Evolutionary conservation across 2,888 invertebrate genomes (phyloP), one percentile per base, ranked within the genome.

Genomic region (Megastigmus dorsalis): DNA sequence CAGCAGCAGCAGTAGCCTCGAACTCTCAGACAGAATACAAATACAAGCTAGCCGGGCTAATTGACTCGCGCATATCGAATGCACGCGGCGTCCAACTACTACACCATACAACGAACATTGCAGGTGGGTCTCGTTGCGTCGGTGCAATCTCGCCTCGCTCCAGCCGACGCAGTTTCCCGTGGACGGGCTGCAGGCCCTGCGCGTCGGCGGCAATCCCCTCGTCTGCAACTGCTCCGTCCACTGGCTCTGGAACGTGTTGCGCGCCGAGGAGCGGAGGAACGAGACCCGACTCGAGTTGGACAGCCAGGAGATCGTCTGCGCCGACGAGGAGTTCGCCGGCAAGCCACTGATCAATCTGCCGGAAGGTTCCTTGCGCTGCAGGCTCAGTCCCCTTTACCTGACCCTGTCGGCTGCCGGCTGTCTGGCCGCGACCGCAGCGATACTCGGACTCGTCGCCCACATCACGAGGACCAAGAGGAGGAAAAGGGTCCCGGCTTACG

Each of bases 211-310:
- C 33, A 96, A 96, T 89, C 95, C 95, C 0, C 90, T 96, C 77
- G 91, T 92, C 75, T 96, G 96, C 88, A 96, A 96, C 88, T 96
- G 96, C 85, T 95, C 95, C 62, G 89, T 96, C 74, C 90, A 94
- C 76, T 96, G 96, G 96, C 89, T 96, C 50, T 95, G 95, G 95
- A 93, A 93, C 83, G 90, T 95, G 54, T 90, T 90, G 45, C 88
- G 89, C 20, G 85, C 88, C 33, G 88, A 89, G 76, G 86, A 86
- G 52, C 79, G 80, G 0, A 80, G 84, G 7, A 87, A 87, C 81
- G 84, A 82, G 68, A 86, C 88, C 7, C 83, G 88, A 70, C 82
- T 89, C 41, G 86, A 87, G 50, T 80, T 89, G 23, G 88, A 88
- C 77, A 83, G 81, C 52, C 74, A 79, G 66, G 86, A 88, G 59